These are phyloP conservation scores for Holothuria leucospilota DNA, from an alignment of 53 echinoderm and acorn worm species.

Conservation along the genomic window DNA sequence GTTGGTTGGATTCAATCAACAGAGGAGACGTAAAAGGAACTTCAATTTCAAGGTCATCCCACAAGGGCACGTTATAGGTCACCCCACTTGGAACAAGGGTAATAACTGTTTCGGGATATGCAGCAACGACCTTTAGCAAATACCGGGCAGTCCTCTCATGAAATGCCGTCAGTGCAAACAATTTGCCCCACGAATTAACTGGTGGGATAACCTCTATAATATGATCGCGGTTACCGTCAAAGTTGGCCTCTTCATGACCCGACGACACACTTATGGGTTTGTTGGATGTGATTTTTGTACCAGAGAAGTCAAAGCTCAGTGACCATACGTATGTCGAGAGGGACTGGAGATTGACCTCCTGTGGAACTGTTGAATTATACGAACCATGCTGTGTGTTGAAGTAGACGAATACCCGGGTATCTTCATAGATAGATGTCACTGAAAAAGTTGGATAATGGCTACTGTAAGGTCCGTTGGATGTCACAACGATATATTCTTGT, in stretches of 20 bases:
- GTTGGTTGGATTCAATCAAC: neutral
- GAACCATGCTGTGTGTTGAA: neutral
- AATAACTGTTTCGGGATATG: neutral
- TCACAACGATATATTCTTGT: constrained; percentile 2
- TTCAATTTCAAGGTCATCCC: neutral
- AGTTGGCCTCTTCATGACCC: neutral
- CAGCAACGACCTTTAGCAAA: neutral
- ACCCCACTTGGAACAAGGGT: neutral
- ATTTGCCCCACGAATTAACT: constrained; percentile 21
- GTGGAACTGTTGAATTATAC: constrained; percentile 4
- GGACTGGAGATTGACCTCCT: neutral
- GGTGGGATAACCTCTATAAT: constrained; percentile 20
- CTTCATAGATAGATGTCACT: constrained; percentile 4
- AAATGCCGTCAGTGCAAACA: neutral
- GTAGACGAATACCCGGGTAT: neutral
- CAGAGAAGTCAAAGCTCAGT: constrained; percentile 2
- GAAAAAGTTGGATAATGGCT: neutral
- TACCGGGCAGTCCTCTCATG: neutral
- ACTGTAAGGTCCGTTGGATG: neutral
- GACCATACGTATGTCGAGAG: constrained; percentile 11
- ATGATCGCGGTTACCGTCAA: neutral
- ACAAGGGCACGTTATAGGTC: neutral
- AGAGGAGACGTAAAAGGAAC: neutral
- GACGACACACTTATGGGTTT: constrained; percentile 24
- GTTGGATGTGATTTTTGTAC: neutral